Evolutionary conservation across 1,140 invertebrate species (phyloP), one percentile per base, ranked within the genome.

Genomic region (Megalonaias nervosa): DNA sequence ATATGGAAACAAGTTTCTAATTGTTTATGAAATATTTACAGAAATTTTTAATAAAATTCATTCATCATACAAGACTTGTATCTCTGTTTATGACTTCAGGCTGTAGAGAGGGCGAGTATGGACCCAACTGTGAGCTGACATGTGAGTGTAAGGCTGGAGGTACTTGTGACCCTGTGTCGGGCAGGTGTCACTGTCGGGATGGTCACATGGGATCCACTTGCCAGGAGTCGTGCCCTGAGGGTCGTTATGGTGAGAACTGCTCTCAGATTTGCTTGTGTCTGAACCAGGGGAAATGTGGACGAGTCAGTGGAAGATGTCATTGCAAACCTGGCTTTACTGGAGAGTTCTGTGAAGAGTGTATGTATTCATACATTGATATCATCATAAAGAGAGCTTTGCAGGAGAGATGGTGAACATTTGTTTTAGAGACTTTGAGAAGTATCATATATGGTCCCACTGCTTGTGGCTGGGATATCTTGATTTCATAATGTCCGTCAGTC

Each of bases 251-350:
- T 4, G 68, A 79, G 14, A 84, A 88, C 77, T 91, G 90, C 72
- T 75, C 81, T 12, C 79, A 81, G 15, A 74, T 79, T 2, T 90
- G 89, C 79, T 62, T 80, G 14, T 90, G 89, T 76, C 71, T 90
- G 87, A 82, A 87, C 81, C 64, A 87, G 5, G 88, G 83, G 11
- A 86, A 73, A 55, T 93, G 92, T 83, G 89, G 91, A 89, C 93
- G 94, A n/a, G 92, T 93, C 56, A 94, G 92, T 48, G 97, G 97
- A 2, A 91, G 93, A 78, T 98, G 97, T 88, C 93, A 92, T 76
- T 98, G 97, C 88, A 93, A 93, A n/a, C 84, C 93, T 61, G 97
- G 97, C 70, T 97, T 95, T 94, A 95, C 92, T 71, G 95, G 92
- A 19, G 79, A 85, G 12, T 73, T 82, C 38, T 98, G 97, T 90